Percentiles rank a stretch among this genome's conserved stretches.
Evolutionary conservation across 2,888 invertebrate genomes (phyloP).

Genomic region (Leptarthrus brevirostris): DNA sequence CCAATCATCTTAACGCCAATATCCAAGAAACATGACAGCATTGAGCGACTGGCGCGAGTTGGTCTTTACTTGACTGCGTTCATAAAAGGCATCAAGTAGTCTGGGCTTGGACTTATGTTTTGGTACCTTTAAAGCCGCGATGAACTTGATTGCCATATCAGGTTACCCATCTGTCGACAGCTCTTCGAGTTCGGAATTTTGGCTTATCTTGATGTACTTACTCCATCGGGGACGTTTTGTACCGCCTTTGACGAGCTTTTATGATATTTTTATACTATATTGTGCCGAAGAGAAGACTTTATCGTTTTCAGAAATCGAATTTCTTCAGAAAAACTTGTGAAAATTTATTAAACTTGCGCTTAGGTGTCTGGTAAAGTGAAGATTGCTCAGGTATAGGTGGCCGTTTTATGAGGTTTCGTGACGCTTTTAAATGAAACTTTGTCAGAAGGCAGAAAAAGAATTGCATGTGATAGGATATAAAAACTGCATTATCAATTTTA

Average conservation of each 20-base stretch:
- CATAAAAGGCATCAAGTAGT: constrained; percentile 26
- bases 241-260: constrained; percentile 34
- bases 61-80: too few species aligned
- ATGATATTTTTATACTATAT: constrained; percentile 36
- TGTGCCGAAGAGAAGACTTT: constrained; percentile 6
- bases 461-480: too few species aligned
- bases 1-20: neutral
- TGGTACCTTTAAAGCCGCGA: constrained; percentile 40
- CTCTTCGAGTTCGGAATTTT: constrained; percentile 37
- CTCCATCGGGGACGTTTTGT: neutral
- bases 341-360: constrained; percentile 26
- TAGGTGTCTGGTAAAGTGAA: too few species aligned
- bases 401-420: too few species aligned
- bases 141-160: constrained; percentile 45
- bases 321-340: constrained; percentile 35
- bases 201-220: constrained; percentile 21
- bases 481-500: too few species aligned
- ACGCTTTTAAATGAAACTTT: too few species aligned
- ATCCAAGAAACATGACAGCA: neutral
- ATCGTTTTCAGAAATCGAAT: constrained; percentile 36
- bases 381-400: too few species aligned
- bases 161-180: constrained; percentile 42
- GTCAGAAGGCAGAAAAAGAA: too few species aligned
- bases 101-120: constrained; percentile 1
- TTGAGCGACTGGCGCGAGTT: neutral